Evolutionary conservation across 2,888 invertebrate genomes (phyloP), one percentile per base, ranked within the genome.

Genomic region (Netelia virgata): DNA sequence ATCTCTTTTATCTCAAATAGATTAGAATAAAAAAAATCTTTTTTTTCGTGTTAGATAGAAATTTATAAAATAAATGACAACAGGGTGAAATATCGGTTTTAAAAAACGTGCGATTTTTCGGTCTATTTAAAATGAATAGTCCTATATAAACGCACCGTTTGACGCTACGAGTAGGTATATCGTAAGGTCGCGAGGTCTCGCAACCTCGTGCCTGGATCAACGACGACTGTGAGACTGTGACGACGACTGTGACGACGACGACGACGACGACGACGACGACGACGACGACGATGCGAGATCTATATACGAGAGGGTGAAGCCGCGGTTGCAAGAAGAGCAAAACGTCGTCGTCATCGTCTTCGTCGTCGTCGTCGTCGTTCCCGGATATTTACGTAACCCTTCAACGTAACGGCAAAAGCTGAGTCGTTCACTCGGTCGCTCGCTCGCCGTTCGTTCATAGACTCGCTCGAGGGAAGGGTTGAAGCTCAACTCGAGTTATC

Each of bases 301-400:
- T 28, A 28, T 28, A 14, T 47, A 14, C 6, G 14, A 9, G 14
- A 47, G 70, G 68, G 59, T 53, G 14, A 61, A 72, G n/a, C 57
- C 41, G 14, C 59, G 66, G 47, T 55, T 55, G 69, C 23, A 53
- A 61, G 20, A 47, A 23, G 36, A 82, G 41, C 3, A 36, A 78
- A 74, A 57, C 72, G 50, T 77, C 72, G 63, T 82, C 70, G 47
- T 70, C 81, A 55, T 69, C 70, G 64, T 83, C 70, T 57, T 64
- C 79, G 59, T 64, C 79, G 59, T 80, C 79, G 68, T 43, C 28
- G 14, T 28, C 47, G 50, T 61, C 61, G 74, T 47, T 36, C 77
- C 59, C 80, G 81, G 69, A 81, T 84, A 81, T 84, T 84, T 81
- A 64, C 81, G 73, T 57, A 78, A 70, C 81, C 74, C 73, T 84